Evolutionary conservation across 1,140 invertebrate species (phyloP).

Genomic region (Hyposmocoma kahamanoa): DNA sequence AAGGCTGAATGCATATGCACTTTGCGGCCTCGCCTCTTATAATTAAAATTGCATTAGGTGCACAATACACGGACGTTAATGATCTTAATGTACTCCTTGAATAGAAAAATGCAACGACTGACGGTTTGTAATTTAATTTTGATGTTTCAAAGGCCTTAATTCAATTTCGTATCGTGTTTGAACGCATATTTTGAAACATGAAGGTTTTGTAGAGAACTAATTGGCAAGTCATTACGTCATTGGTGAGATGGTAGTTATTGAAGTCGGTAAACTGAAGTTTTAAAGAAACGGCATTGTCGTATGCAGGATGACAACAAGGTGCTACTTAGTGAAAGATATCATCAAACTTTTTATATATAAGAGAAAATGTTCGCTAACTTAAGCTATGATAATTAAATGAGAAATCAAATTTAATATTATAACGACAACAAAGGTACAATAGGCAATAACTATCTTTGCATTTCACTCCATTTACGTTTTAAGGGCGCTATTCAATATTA

Average conservation of each 20-base stretch:
- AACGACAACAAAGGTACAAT: slow-evolving; percentile 28
- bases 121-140: slow-evolving; percentile 32
- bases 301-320: too few relatives aligned
- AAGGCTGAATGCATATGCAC: slow-evolving; percentile 35
- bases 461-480: slow-evolving; percentile 38
- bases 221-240: too few relatives aligned
- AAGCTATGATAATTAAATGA: too few relatives aligned
- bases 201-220: too few relatives aligned
- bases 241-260: too few relatives aligned
- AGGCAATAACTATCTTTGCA: slow-evolving; percentile 48
- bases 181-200: too few relatives aligned
- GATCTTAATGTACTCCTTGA: slow-evolving; percentile 41
- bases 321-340: too few relatives aligned
- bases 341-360: too few relatives aligned
- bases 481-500: slow-evolving; percentile 54
- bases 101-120: slow-evolving; percentile 35
- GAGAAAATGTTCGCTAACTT: too few relatives aligned
- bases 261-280: too few relatives aligned
- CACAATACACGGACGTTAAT: slow-evolving; percentile 42
- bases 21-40: slow-evolving; percentile 56
- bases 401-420: slow-evolving; percentile 38
- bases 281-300: too few relatives aligned
- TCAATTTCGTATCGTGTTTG: too few relatives aligned
- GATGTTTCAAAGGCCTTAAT: slow-evolving; percentile 8
- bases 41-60: slow-evolving; percentile 70